Evolutionary conservation across 2,888 invertebrate species (phyloP).

Genomic region (Synanthedon formicaeformis): DNA sequence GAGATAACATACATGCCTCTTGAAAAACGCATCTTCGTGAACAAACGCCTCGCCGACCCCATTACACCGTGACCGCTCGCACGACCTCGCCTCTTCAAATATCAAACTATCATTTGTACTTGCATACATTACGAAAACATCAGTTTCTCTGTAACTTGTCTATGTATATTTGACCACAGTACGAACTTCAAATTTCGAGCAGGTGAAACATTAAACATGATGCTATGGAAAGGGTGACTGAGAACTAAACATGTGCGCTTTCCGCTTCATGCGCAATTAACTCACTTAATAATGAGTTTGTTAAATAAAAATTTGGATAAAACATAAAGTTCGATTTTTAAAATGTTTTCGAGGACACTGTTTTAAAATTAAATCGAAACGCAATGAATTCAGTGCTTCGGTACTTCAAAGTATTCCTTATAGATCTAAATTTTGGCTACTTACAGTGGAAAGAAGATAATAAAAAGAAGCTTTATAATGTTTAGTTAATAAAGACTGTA

Average conservation of each 20-base stretch:
- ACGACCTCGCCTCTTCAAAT: conserved; percentile 16
- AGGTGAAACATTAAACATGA: neutral
- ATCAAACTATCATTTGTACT: conserved; percentile 7
- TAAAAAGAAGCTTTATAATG: too few species aligned
- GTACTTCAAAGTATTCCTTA: too few species aligned
- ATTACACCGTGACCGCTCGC: conserved; percentile 9
- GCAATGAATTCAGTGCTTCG: too few species aligned
- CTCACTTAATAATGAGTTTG: neutral
- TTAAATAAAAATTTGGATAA: too few species aligned
- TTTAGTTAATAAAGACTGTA: too few species aligned
- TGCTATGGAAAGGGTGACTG: neutral
- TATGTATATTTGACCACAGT: too few species aligned
- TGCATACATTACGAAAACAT: neutral
- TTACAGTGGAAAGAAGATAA: too few species aligned
- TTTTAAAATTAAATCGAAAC: too few species aligned
- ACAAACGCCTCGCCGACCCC: neutral
- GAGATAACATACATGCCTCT: conserved; percentile 11
- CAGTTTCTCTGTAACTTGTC: neutral
- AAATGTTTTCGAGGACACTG: too few species aligned
- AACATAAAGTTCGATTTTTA: too few species aligned
- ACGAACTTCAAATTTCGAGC: neutral
- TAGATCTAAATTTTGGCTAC: too few species aligned
- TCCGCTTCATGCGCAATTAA: neutral
- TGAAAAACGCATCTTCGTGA: conserved; percentile 4
- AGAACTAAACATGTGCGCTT: neutral